Conservation (phyloP, 2,888 invertebrate genomes). For the Halictus ligatus region DNA sequence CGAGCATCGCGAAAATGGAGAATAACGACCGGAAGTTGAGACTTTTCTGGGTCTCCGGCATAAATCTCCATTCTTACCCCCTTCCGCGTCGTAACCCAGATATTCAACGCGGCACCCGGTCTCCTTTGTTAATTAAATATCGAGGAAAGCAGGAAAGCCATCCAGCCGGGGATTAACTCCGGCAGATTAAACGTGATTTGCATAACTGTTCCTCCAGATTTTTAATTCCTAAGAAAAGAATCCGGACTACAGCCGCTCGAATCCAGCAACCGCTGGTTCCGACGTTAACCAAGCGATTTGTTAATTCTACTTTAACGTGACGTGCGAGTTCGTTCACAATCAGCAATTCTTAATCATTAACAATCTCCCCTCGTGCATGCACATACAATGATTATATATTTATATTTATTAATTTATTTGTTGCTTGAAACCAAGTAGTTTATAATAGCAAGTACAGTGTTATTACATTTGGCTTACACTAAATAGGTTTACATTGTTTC, state of each 20-base stretch:
- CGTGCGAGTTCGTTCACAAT: too few relatives aligned
- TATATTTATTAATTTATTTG: too few relatives aligned
- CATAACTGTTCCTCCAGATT: neutral
- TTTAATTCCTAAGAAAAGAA: neutral
- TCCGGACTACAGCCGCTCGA: neutral
- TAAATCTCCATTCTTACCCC: conserved; percentile 10
- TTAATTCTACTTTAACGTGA: neutral
- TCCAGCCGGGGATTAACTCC: neutral
- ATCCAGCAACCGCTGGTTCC: neutral
- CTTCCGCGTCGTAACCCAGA: neutral
- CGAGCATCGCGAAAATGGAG: neutral
- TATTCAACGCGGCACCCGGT: neutral
- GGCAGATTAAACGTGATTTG: neutral
- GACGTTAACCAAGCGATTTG: neutral
- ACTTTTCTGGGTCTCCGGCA: neutral
- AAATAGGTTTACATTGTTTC: too few relatives aligned
- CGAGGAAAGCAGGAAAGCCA: neutral
- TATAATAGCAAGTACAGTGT: too few relatives aligned
- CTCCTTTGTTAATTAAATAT: conserved; percentile 2
- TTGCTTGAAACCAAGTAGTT: too few relatives aligned
- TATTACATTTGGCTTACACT: too few relatives aligned
- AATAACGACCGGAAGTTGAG: neutral
- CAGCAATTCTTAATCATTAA: too few relatives aligned
- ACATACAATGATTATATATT: too few relatives aligned
- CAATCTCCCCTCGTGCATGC: neutral